Evolutionary conservation across 1,140 invertebrate species (phyloP), one percentile per base, ranked within the genome.

Genomic region (Hermatobates lingyangjiaoensis): DNA sequence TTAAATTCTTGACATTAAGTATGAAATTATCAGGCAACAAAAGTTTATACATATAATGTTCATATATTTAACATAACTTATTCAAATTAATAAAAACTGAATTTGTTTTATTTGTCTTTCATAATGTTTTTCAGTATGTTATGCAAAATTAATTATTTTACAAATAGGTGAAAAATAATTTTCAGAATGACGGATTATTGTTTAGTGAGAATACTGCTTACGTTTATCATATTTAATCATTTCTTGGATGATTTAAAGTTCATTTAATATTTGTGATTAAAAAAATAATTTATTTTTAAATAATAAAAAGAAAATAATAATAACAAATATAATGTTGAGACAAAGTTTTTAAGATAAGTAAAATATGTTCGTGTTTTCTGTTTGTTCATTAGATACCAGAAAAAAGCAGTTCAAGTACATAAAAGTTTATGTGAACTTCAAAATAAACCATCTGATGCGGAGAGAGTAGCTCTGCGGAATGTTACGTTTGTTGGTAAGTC

Each of bases 381-480:
- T 34, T 7, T 10, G n/a, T 10, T 34, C n/a, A 10, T 34, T 10
- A 48, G 51, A 23, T 48, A 44, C 20, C n/a, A 26, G 2, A 42
- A 24, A 30, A 53, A 45, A 53, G 45, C 51, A 21, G 30, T 44
- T 10, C 18, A 48, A 48, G 40, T 48, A 12, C 44, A 40, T 21
- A 23, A 48, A 2, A 53, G 40, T 14, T 15, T 47, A 14, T 53
- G 45, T 48, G 51, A 53, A 27, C 27, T 53, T 1, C 14, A 48
- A 24, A n/a, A 18, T 1, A 26, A 28, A 5, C 28, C 45, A 10
- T n/a, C 51, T 26, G 20, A 48, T 30, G 46, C 51, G 28, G 51
- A 44, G 25, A 21, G 51, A 3, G 14, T 15, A 15, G 24, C 26
- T 12, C 21, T 39, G 15, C 25, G 38, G 21, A 51, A 45, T 10